phyloP scores from a whole-genome alignment of 2,113 vertebrate species.

The Salminus brasiliensis region DNA sequence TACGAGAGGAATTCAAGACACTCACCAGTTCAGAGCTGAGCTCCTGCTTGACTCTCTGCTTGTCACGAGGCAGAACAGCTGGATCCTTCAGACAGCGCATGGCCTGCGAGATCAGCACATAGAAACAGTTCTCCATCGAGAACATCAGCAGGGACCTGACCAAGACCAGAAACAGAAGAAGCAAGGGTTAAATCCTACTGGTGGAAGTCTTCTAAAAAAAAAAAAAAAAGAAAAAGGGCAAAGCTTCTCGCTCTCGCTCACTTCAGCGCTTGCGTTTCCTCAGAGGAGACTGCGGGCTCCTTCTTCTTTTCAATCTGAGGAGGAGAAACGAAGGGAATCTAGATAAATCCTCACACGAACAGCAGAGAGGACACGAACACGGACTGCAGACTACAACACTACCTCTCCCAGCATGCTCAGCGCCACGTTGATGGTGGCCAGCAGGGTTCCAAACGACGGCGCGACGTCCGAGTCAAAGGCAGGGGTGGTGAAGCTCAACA shows the following conservation, averaged over 20 bases:
- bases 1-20: no score
- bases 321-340: neutral
- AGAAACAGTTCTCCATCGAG: slow-evolving; percentile 98
- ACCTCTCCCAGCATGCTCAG: slow-evolving; percentile 96
- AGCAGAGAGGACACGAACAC: no score
- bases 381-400: no score
- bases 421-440: slow-evolving; percentile 93
- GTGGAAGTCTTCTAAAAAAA: no score
- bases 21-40: slow-evolving; percentile 95
- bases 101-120: slow-evolving; percentile 95
- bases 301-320: slow-evolving; percentile 94
- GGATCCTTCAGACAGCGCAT: slow-evolving; percentile 90
- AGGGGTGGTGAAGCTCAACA: slow-evolving; percentile 92
- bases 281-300: slow-evolving; percentile 85
- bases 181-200: neutral
- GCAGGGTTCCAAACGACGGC: slow-evolving; percentile 95
- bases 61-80: slow-evolving; percentile 85
- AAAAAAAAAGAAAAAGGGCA: neutral
- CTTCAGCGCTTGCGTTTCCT: slow-evolving; percentile 90
- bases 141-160: slow-evolving; percentile 93
- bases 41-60: slow-evolving; percentile 97
- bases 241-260: no score
- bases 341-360: neutral
- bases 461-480: slow-evolving; percentile 93
- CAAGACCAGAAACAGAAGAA: neutral